Percentiles rank a stretch among this genome's conserved stretches.
phyloP scores from a whole-genome alignment of 2,888 invertebrate species.

The Octonoba sinensis region DNA sequence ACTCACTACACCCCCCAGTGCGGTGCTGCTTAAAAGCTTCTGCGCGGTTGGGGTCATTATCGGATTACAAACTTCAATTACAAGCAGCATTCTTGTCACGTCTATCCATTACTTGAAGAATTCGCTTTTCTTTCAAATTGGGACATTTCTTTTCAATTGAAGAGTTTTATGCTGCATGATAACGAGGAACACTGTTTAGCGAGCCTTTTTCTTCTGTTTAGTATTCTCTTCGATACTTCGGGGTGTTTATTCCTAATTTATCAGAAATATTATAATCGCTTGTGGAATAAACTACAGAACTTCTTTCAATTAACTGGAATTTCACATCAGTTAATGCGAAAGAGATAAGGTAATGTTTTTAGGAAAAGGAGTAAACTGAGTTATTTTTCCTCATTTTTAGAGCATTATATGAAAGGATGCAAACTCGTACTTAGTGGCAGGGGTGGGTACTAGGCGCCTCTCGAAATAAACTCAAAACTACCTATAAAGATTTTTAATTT shows the following conservation, averaged over 20 bases:
- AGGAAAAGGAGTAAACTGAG: no score
- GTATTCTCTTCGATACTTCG: constrained; percentile 17
- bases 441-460: no score
- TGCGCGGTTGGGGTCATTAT: constrained; percentile 46
- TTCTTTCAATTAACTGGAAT: constrained; percentile 29
- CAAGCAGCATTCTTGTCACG: constrained; percentile 53
- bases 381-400: no score
- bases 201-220: constrained; percentile 11
- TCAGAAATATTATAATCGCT: constrained; percentile 13
- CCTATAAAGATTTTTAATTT: no score
- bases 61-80: constrained; percentile 61
- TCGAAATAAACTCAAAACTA: no score
- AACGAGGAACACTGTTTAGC: constrained; percentile 4
- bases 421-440: no score
- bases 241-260: constrained; percentile 31
- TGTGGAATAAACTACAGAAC: constrained; percentile 20
- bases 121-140: constrained; percentile 32
- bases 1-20: constrained; percentile 10
- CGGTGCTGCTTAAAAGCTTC: constrained; percentile 39
- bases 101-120: constrained; percentile 43
- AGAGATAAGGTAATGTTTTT: no score
- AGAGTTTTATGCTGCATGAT: not conserved
- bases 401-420: no score
- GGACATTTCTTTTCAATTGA: constrained; percentile 34
- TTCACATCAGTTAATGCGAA: no score